Base-by-base conservation (phyloP, 2,113 vertebrate genomes). In the Lophochroa leadbeateri region DNA sequence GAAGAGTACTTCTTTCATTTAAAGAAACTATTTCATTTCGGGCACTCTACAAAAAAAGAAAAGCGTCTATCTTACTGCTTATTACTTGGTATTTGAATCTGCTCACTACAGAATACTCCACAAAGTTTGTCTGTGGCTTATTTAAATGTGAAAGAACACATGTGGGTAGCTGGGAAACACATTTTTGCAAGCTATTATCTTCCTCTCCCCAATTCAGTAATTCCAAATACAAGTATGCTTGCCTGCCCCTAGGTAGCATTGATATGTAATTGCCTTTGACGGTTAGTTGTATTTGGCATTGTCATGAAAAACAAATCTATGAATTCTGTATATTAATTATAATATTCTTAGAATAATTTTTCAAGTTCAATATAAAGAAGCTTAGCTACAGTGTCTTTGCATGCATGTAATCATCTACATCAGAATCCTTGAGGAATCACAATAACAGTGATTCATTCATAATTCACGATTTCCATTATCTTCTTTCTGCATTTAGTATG, bases 381-480 rank as follows among this genome's bases (percentile, higher is more conserved):
- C 88, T 98, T 97, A 87, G 86, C 95, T 92, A 91, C 92, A 94
- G 86, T 97, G 82, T 98, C 97, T 98, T 97, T 98, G 96, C 94
- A 81, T 78, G 95, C 95, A 90, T 97, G 94, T 98, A 97, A 98
- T 98, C 94, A 97, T 98, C 95, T 95, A 84, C 96, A 98, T 98
- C 97, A 98, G 95, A 96, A 97, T 98, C 98, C 98, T 98, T 96
- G 97, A 98, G 98, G 97, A 98, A 97, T 98, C 97, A 98, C 98
- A 98, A 97, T 98, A 98, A 98, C 97, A 97, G 97, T 91, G 97
- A 98, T 98, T 98, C 98, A 98, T 98, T 98, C 98, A 98, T 98
- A 98, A 98, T 98, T 98, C 98, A 98, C 98, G 90, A 96, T 98
- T 98, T 98, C 98, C 97, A 98, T 98, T 98, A 98, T 98, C 98